Base-by-base conservation (phyloP, 2,888 invertebrate genomes). In the Penaeus monodon region DNA sequence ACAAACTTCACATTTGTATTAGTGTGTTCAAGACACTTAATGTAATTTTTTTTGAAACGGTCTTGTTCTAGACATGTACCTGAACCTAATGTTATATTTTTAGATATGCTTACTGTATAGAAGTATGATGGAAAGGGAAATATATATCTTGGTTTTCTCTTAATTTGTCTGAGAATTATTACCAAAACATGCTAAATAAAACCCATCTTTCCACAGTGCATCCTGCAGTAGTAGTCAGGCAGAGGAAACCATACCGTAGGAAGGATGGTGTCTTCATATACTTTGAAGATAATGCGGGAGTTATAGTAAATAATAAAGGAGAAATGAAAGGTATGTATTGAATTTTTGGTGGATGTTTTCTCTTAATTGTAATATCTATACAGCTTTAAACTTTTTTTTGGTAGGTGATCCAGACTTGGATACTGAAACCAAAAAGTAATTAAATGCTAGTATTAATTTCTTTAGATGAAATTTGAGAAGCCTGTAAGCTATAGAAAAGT, bases 211-310 rank as follows among this genome's bases (percentile, higher is more conserved):
- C 93, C 92, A 91, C 94, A 97, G 98, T 99, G 91, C 98, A 99
- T 98, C 99, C 99, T 90, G 99, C 99, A 91, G 99, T 99, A 91
- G 98, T 99, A 44, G 98, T 99, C 92, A 95, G 99, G 93, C 99
- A 99, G 93, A 95, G 99, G 91, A 99, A 99, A 94, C 97, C 98
- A 24, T 99, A 98, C 94, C 95, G 99, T 91, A 97, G 99, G 96
- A 98, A 98, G 95, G 98, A 99, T 92, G 99, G 99, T 73, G 96
- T 97, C 89, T 99, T 99, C 93, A 97, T 99, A 94, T 99, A 99
- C 93, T 99, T 99, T 93, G 99, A 99, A 93, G 99, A 99, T 93
- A 99, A 99, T 93, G 99, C 99, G 44, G 99, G 99, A 84, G 99
- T 99, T 80, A 99, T 99, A 93, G 99, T 99, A 85, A 99, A 99